Evolutionary conservation across 2,797 vertebrate species (phyloP).

Genomic region (Hapalemur alaotrensis): DNA sequence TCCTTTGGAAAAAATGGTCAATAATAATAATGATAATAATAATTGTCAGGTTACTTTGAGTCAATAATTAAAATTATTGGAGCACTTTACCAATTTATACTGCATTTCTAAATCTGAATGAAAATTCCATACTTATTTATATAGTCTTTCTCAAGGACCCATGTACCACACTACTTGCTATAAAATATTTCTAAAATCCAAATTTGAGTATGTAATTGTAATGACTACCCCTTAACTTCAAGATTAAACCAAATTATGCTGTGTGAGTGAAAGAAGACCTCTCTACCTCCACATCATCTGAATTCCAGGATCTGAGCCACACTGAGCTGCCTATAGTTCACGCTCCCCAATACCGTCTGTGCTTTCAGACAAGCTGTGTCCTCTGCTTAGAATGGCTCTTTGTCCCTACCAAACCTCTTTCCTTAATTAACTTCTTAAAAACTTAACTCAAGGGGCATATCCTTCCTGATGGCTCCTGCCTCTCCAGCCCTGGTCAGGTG

Average conservation of each 20-base stretch:
- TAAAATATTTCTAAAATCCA: constrained; percentile 7
- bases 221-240: neutral
- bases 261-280: neutral
- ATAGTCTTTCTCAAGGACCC: neutral
- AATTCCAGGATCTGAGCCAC: neutral
- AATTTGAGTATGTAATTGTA: neutral
- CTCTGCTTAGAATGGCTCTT: neutral
- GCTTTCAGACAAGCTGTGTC: neutral
- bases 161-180: neutral
- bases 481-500: neutral
- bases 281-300: neutral
- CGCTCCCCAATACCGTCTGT: neutral
- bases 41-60: neutral
- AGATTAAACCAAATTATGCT: neutral
- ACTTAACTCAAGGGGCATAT: neutral
- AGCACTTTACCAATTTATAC: neutral
- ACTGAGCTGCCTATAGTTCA: neutral
- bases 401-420: neutral
- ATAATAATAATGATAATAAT: neutral
- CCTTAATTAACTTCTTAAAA: neutral
- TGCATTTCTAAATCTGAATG: constrained; percentile 28
- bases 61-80: neutral
- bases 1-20: neutral
- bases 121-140: neutral
- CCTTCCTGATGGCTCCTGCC: neutral